Evolutionary conservation across 1,140 invertebrate species (phyloP), one percentile per base, ranked within the genome.

Genomic region (Platyura marginata): DNA sequence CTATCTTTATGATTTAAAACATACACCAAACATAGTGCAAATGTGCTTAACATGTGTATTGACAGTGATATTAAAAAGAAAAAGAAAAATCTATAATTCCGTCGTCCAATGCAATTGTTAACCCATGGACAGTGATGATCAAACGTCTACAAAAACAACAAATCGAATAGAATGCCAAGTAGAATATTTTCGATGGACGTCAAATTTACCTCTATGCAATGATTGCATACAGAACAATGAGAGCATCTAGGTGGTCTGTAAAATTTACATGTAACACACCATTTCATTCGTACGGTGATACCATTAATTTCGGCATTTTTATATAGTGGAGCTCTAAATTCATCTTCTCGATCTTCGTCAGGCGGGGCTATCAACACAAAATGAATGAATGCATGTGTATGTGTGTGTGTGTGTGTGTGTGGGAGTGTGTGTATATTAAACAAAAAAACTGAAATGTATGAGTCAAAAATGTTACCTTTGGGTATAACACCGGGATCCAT

Each of bases 211-310:
- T 97, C 92, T 61, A 98, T 95, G 67, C 94, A 98, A 57, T 89
- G 89, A 72, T 98, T 93, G 70, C 95, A 99, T 41, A 97, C 92
- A 55, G 90, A 96, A 66, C 96, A 99, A 69, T 99, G 94, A 40
- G 91, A 97, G 67, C 93, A 97, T 59, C 95, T 73, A 44, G 95
- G 95, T 57, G 94, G 93, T 53, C 94, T 74, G 66, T 98, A 99
- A 71, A 98, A 98, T 68, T 98, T 93, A 70, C 96, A 99, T 2
- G 95, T 99, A 44, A 91, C 81, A 67, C 96, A 99, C 95, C 95
- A 99, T 68, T 99, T 99, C 92, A 99, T 97, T 46, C 93, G 78
- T 33, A 98, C 91, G 15, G 89, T 94, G 44, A 97, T 94, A 42
- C 92, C 91, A 70, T 95, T 93, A 44, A 98, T 95, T 66, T 98